Conservation (phyloP, 2,797 vertebrate genomes). For the Ispidina lecontei region DNA sequence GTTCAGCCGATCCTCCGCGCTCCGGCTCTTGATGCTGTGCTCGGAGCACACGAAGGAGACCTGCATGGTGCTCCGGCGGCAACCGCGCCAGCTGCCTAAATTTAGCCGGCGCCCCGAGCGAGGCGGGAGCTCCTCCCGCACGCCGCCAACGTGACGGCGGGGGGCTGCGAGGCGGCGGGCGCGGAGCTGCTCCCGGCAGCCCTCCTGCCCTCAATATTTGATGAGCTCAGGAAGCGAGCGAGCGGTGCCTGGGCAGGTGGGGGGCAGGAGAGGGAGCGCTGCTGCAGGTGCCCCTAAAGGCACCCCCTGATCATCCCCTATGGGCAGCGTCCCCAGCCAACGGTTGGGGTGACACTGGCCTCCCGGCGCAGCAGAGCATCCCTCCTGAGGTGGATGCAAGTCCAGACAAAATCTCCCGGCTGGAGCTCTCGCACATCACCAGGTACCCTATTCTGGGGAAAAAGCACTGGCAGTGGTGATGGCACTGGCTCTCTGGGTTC, state of each 20-base stretch:
- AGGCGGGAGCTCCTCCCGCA: slow-evolving; percentile 59
- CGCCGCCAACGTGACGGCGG: slow-evolving; percentile 56
- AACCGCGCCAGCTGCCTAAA: slow-evolving; percentile 59
- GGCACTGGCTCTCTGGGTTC: neutral
- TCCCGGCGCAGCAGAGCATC: neutral
- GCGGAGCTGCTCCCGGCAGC: neutral
- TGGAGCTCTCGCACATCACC: neutral
- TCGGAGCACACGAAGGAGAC: slow-evolving; percentile 96
- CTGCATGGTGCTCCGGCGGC: slow-evolving; percentile 85
- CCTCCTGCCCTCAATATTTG: slow-evolving; percentile 55
- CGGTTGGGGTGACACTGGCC: neutral
- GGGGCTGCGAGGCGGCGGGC: slow-evolving; percentile 39
- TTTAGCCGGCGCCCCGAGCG: slow-evolving; percentile 59
- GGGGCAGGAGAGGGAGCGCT: neutral
- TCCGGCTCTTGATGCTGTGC: slow-evolving; percentile 90
- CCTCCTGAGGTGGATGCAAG: neutral
- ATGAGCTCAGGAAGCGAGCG: neutral
- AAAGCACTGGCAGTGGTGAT: neutral
- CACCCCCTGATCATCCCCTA: neutral
- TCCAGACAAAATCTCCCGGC: neutral
- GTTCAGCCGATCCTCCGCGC: slow-evolving; percentile 89
- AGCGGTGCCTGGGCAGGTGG: neutral
- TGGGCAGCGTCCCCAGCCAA: neutral
- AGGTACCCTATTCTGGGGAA: rapidly evolving
- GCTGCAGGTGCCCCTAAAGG: neutral